Evolutionary conservation across 2,888 invertebrate species (phyloP).

Genomic region (Polydrusus tereticollis): DNA sequence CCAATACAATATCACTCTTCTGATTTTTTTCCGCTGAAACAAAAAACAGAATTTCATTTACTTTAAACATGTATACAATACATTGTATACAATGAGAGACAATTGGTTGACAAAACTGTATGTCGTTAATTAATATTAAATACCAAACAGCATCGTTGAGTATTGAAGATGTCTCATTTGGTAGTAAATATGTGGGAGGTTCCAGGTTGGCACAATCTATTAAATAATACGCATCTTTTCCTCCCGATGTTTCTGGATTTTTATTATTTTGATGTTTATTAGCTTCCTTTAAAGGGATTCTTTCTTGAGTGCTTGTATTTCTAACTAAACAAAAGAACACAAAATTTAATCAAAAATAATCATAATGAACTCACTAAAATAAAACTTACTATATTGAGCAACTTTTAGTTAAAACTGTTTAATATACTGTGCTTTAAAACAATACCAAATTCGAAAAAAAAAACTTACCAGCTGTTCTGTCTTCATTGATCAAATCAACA

Average conservation of each 20-base stretch:
- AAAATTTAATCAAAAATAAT: background rate
- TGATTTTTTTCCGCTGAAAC: background rate
- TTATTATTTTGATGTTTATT: too few relatives aligned
- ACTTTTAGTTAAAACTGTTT: too few relatives aligned
- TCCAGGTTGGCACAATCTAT: background rate
- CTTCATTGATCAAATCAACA: background rate
- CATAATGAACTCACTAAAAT: background rate
- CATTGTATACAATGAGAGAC: background rate
- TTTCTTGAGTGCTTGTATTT: background rate
- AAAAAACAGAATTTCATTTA: background rate
- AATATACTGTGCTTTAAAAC: too few relatives aligned
- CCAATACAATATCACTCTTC: background rate
- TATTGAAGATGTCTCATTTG: background rate
- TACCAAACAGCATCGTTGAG: background rate
- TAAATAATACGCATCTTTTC: background rate
- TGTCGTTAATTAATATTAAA: background rate
- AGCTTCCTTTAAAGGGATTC: background rate
- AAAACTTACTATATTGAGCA: too few relatives aligned
- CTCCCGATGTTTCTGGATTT: too few relatives aligned
- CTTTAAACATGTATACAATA: background rate
- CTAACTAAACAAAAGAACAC: background rate
- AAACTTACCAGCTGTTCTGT: background rate
- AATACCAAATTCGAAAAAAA: background rate
- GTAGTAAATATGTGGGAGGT: slow-evolving; percentile 8
- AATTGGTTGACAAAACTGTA: background rate